These are phyloP conservation scores for Papilio elwesi DNA, from an alignment of 2,888 invertebrate species.

Conservation along the genomic window DNA sequence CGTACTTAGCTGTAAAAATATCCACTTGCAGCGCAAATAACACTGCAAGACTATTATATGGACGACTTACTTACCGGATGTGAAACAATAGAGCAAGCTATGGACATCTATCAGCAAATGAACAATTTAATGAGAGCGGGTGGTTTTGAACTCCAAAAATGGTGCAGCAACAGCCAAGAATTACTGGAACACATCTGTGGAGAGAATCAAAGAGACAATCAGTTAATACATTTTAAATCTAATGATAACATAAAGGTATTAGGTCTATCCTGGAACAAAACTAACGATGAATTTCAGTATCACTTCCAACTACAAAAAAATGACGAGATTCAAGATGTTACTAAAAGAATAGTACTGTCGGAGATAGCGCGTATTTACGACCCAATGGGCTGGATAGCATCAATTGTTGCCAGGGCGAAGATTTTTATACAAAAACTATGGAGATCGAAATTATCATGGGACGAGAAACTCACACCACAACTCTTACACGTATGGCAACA, in stretches of 20 bases:
- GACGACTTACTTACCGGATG: constrained; percentile 9
- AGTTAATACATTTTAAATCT: neutral
- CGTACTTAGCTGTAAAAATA: constrained; percentile 44
- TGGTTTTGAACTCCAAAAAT: constrained; percentile 17
- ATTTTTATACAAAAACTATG: constrained; percentile 43
- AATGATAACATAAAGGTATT: neutral
- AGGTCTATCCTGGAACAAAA: constrained; percentile 16
- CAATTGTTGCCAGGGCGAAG: constrained; percentile 41
- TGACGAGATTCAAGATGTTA: constrained; percentile 12
- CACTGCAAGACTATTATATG: constrained; percentile 4
- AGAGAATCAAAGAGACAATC: neutral
- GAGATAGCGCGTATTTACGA: constrained; percentile 44
- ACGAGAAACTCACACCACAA: constrained; percentile 34
- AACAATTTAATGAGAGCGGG: constrained; percentile 9
- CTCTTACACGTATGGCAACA: constrained; percentile 35
- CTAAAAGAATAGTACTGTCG: constrained; percentile 44
- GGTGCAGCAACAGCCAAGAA: constrained; percentile 11
- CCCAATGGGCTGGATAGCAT: constrained; percentile 45
- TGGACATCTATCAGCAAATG: neutral
- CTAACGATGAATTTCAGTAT: constrained; percentile 10
- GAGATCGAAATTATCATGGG: constrained; percentile 36
- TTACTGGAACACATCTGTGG: constrained; percentile 13
- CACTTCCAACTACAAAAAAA: neutral
- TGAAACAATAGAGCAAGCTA: neutral
- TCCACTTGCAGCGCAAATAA: neutral